Evolutionary conservation across 2,797 vertebrate species (phyloP).

Genomic region (Pseudopleuronectes americanus): DNA sequence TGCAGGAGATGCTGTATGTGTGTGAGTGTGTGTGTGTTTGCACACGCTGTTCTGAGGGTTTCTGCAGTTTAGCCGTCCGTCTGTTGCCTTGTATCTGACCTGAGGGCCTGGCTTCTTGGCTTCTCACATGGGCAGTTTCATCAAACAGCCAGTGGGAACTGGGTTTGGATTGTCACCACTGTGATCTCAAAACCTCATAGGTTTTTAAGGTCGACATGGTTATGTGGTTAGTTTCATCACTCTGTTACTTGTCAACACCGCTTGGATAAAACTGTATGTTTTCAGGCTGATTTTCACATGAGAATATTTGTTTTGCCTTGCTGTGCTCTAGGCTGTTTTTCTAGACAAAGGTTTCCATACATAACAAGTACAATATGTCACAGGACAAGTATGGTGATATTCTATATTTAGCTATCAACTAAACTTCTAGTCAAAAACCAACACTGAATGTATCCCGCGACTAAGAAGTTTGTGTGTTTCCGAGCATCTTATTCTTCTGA

Average conservation of each 20-base stretch:
- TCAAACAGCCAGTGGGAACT: slow-evolving; percentile 46
- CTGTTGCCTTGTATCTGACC: slow-evolving; percentile 55
- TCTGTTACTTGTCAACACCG: slow-evolving; percentile 25
- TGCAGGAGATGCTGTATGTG: slow-evolving; percentile 42
- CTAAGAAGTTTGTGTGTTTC: neutral
- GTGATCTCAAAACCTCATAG: slow-evolving; percentile 29
- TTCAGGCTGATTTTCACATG: slow-evolving; percentile 10
- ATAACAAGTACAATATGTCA: neutral
- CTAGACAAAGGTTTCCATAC: neutral
- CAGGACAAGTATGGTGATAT: neutral
- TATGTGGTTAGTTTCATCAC: slow-evolving; percentile 41
- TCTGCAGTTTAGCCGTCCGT: slow-evolving; percentile 42
- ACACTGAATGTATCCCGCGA: neutral
- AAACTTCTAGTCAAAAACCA: neutral
- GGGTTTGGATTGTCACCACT: slow-evolving; percentile 28
- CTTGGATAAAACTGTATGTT: slow-evolving; percentile 6
- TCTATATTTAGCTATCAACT: neutral
- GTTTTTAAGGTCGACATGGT: slow-evolving; percentile 23
- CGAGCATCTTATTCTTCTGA: neutral
- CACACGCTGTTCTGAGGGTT: slow-evolving; percentile 19
- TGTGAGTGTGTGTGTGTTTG: slow-evolving; percentile 19
- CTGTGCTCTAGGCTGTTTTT: neutral
- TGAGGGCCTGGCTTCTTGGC: slow-evolving; percentile 44
- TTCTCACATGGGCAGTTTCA: slow-evolving; percentile 52
- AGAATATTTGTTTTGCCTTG: neutral